Evolutionary conservation across 2,888 invertebrate genomes (phyloP).

Genomic region (Polyommatus icarus): DNA sequence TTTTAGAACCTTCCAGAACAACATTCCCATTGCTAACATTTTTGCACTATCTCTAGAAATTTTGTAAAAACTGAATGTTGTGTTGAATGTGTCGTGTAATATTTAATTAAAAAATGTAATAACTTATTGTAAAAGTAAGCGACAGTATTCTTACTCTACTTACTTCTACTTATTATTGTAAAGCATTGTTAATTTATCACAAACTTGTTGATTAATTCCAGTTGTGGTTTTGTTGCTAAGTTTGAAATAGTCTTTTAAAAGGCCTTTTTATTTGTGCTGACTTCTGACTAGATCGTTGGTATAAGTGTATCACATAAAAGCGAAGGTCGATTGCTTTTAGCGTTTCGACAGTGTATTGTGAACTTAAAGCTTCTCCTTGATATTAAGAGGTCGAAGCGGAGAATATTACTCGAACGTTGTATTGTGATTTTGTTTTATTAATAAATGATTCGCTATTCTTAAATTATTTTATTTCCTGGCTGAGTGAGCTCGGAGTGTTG

Average conservation of each 20-base stretch:
- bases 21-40: slow-evolving; percentile 33
- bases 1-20: slow-evolving; percentile 20
- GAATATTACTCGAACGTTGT: neutral
- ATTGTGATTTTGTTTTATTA: slow-evolving; percentile 10
- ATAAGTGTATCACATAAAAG: slow-evolving; percentile 4
- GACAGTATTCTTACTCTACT: neutral
- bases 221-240: slow-evolving; percentile 17
- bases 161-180: neutral
- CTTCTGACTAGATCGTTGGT: neutral
- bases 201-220: neutral
- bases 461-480: slow-evolving; percentile 24
- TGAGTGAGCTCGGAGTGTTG: no score
- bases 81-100: slow-evolving; percentile 14
- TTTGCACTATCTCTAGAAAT: slow-evolving; percentile 27
- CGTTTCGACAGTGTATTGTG: slow-evolving; percentile 27
- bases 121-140: neutral
- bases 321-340: slow-evolving; percentile 27
- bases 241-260: neutral
- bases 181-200: neutral
- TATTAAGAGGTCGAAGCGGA: neutral
- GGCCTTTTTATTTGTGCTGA: neutral
- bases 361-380: slow-evolving; percentile 25
- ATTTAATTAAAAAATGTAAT: neutral
- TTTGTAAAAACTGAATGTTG: slow-evolving; percentile 11
- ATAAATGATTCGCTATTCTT: slow-evolving; percentile 17